These are phyloP conservation scores for Poecilobothrus nobilitatus DNA, from an alignment of 2,888 invertebrate genomes.

Conservation along the genomic window DNA sequence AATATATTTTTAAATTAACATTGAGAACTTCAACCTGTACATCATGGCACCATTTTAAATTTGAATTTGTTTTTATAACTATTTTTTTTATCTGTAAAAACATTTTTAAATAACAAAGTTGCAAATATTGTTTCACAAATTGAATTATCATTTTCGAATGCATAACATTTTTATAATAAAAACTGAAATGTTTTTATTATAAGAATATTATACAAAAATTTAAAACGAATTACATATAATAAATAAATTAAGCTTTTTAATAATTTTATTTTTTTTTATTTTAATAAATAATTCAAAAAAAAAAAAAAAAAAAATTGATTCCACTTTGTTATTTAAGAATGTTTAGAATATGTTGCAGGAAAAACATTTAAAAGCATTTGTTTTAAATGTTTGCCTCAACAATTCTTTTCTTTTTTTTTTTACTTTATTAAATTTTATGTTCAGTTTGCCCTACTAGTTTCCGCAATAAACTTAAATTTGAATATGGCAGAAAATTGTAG, in stretches of 20 bases:
- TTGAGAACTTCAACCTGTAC: slow-evolving; percentile 6
- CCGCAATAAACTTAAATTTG: neutral
- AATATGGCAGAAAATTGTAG: neutral
- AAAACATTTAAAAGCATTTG: slow-evolving; percentile 17
- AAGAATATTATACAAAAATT: too few species aligned
- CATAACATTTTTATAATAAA: neutral
- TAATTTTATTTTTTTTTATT: neutral
- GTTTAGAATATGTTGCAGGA: slow-evolving; percentile 17
- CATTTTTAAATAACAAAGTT: slow-evolving; percentile 6
- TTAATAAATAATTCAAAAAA: neutral
- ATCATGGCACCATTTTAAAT: neutral
- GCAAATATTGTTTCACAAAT: neutral
- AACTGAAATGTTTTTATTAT: neutral
- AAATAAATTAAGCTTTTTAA: too few species aligned
- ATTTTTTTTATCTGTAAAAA: neutral
- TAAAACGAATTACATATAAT: too few species aligned
- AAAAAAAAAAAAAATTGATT: neutral
- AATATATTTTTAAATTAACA: slow-evolving; percentile 4
- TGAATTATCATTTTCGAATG: neutral
- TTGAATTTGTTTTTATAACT: neutral
- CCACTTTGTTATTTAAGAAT: slow-evolving; percentile 21
- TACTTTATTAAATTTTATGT: neutral
- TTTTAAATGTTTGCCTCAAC: slow-evolving; percentile 13
- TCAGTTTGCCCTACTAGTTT: neutral
- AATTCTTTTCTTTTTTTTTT: neutral